These are phyloP conservation scores for Sylvicola cinctus DNA, from an alignment of 2,888 invertebrate genomes.

Conservation along the genomic window DNA sequence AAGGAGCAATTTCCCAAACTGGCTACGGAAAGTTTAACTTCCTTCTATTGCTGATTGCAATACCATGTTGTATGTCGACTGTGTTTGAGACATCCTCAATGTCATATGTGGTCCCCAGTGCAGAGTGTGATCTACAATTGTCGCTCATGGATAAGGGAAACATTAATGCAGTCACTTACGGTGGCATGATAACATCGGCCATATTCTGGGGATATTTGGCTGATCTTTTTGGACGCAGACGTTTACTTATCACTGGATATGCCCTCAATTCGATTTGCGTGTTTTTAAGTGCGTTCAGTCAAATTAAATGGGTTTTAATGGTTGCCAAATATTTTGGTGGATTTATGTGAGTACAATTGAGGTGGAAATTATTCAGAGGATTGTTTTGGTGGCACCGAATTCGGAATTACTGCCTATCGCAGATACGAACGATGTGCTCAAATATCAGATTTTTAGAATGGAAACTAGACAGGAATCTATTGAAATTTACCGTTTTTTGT, in stretches of 20 bases:
- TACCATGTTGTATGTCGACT: constrained; percentile 44
- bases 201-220: constrained; percentile 60
- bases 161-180: constrained; percentile 47
- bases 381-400: no score
- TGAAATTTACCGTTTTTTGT: no score
- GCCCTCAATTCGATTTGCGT: constrained; percentile 41
- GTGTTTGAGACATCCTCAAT: constrained; percentile 51
- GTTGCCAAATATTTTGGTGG: constrained; percentile 54
- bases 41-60: constrained; percentile 32
- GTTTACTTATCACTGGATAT: constrained; percentile 44
- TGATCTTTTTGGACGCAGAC: constrained; percentile 48
- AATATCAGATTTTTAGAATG: no score
- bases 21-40: constrained; percentile 52
- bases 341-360: constrained; percentile 39
- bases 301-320: constrained; percentile 41
- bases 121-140: constrained; percentile 51
- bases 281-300: constrained; percentile 38
- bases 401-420: no score
- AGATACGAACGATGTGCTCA: no score
- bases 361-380: no score
- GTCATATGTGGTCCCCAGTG: constrained; percentile 51
- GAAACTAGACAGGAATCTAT: no score
- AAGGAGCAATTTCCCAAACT: constrained; percentile 44
- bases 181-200: constrained; percentile 57
- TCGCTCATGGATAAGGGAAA: constrained; percentile 47